Conservation (phyloP, 2,797 vertebrate species). For the Neopelma chrysocephalum region DNA sequence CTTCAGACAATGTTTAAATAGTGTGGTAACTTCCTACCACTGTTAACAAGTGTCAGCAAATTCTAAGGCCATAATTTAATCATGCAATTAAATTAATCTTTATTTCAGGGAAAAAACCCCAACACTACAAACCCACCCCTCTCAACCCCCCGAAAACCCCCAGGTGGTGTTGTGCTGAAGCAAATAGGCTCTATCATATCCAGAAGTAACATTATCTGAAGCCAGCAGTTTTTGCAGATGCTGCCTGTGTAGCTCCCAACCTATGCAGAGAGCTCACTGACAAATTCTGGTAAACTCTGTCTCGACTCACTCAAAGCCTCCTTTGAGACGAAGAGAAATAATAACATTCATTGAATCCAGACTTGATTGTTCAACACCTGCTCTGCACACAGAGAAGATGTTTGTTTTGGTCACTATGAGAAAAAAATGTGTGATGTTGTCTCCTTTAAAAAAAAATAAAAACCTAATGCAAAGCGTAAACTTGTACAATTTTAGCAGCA, state of each 20-base stretch:
- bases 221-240: not conserved
- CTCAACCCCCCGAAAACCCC: not conserved
- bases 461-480: slow-evolving; percentile 32
- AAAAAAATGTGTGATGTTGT: not conserved
- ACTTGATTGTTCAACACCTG: slow-evolving; percentile 53
- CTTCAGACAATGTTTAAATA: slow-evolving; percentile 35
- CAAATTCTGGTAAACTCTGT: not conserved
- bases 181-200: slow-evolving; percentile 27
- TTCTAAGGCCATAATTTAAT: slow-evolving; percentile 52
- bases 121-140: not conserved
- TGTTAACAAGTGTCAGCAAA: slow-evolving; percentile 16
- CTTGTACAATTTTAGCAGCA: slow-evolving; percentile 71
- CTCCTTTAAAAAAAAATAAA: not conserved
- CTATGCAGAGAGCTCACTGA: not conserved
- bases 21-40: not conserved
- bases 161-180: not conserved
- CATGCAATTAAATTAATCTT: not conserved
- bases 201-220: slow-evolving; percentile 42
- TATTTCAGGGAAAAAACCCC: not conserved
- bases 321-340: slow-evolving; percentile 25
- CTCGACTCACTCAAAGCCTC: not conserved
- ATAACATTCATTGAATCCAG: slow-evolving; percentile 20
- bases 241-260: not conserved
- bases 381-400: slow-evolving; percentile 12
- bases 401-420: slow-evolving; percentile 41